Evolutionary conservation across 2,797 vertebrate species (phyloP).

Genomic region (Parambassis ranga): DNA sequence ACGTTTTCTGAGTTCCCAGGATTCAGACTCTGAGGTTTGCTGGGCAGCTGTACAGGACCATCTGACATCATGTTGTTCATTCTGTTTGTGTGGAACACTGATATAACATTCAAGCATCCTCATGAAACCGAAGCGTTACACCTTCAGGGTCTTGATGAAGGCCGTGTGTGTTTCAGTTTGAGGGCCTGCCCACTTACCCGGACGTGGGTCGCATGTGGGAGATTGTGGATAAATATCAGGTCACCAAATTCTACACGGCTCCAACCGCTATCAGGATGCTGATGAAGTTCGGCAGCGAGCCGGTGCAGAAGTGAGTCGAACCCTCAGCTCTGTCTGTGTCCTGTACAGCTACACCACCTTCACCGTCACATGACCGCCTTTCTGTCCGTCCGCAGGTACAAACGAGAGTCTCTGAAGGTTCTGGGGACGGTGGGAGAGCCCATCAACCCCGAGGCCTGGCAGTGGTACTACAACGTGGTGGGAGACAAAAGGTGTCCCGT

Average conservation of each 20-base stretch:
- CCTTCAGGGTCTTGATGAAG: no score
- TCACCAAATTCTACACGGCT: slow-evolving; percentile 97
- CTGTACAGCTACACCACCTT: no score
- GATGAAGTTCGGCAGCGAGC: slow-evolving; percentile 95
- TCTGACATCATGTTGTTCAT: no score
- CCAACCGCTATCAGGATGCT: slow-evolving; percentile 96
- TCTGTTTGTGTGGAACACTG: no score
- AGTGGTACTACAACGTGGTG: slow-evolving; percentile 93
- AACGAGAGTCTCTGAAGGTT: slow-evolving; percentile 89
- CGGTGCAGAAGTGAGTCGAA: slow-evolving; percentile 88
- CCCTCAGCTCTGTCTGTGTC: no score
- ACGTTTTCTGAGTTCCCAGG: no score
- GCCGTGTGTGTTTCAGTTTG: slow-evolving; percentile 82
- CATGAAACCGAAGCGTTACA: no score
- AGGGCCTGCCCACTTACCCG: slow-evolving; percentile 94
- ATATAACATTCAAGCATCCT: no score
- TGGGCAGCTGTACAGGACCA: no score
- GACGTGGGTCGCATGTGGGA: slow-evolving; percentile 92
- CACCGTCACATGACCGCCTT: background rate
- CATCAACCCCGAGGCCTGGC: slow-evolving; percentile 98
- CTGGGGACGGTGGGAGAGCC: slow-evolving; percentile 95
- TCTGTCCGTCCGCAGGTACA: slow-evolving; percentile 77
- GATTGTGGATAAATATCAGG: slow-evolving; percentile 91
- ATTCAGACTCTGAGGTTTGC: no score
- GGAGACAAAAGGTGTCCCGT: slow-evolving; percentile 91